A percentile compares a stretch with the other conserved stretches of the same genome.
Evolutionary conservation across 2,113 vertebrate species (phyloP).

Genomic region (Verasper variegatus): DNA sequence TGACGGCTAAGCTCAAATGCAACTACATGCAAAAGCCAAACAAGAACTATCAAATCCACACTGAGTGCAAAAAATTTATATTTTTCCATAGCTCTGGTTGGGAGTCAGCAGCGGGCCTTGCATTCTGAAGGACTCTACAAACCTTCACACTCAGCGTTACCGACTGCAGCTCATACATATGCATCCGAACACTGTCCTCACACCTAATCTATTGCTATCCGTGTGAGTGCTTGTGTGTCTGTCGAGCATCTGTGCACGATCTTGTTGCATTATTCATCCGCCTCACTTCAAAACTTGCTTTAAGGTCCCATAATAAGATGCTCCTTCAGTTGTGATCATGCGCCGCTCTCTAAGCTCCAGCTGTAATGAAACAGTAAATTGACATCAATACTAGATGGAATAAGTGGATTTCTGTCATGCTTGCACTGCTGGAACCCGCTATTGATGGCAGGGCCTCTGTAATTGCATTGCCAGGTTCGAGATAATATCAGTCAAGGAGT

Average conservation of each 20-base stretch:
- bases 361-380: constrained; percentile 73
- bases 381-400: constrained; percentile 70
- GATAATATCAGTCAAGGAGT: constrained; percentile 66
- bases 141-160: constrained; percentile 24
- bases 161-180: constrained; percentile 59
- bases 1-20: too few species aligned
- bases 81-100: not conserved
- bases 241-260: constrained; percentile 24
- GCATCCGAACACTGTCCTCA: constrained; percentile 37
- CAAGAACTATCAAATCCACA: too few species aligned
- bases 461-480: constrained; percentile 62
- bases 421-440: constrained; percentile 58
- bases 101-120: not conserved
- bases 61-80: too few species aligned
- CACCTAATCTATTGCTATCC: constrained; percentile 40
- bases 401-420: constrained; percentile 75
- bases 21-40: too few species aligned
- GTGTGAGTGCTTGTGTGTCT: constrained; percentile 28
- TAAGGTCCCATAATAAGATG: constrained; percentile 61
- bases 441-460: constrained; percentile 62
- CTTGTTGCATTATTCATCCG: constrained; percentile 67
- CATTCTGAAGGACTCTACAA: constrained; percentile 10
- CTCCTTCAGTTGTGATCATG: constrained; percentile 52
- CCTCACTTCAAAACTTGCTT: constrained; percentile 42
- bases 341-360: constrained; percentile 48